Percentiles rank a stretch among this genome's conserved stretches.
phyloP scores from a whole-genome alignment of 2,797 vertebrate species.

The Triplophysa yarkandensis region DNA sequence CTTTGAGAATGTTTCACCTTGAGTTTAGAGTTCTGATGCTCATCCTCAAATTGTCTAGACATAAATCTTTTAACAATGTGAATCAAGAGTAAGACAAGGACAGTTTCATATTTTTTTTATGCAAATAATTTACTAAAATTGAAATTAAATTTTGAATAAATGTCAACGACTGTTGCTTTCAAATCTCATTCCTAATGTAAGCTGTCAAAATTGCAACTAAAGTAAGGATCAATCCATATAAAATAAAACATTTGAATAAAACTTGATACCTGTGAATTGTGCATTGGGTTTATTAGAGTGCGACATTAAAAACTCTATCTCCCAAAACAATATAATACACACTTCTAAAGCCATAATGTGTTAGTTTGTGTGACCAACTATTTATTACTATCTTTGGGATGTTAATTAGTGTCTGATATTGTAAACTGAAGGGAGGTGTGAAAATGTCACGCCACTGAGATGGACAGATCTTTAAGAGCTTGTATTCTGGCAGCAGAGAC shows the following conservation, averaged over 20 bases:
- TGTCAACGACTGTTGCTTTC: background rate
- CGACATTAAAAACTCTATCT: background rate
- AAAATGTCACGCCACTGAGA: constrained; percentile 11
- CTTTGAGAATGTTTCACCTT: too few relatives aligned
- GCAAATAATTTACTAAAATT: background rate
- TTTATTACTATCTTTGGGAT: background rate
- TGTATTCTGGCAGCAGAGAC: constrained; percentile 16
- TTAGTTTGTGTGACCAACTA: background rate
- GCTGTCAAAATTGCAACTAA: background rate
- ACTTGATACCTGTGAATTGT: background rate
- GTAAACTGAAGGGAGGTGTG: background rate
- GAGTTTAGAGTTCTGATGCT: background rate
- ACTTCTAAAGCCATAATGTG: background rate
- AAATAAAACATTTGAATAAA: background rate
- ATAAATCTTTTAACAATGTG: background rate
- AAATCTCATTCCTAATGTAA: background rate
- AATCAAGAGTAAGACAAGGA: background rate
- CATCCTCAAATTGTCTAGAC: background rate
- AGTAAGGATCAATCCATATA: background rate
- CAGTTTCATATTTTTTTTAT: background rate
- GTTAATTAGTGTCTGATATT: background rate
- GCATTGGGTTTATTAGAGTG: background rate
- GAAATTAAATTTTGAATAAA: background rate
- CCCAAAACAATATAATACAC: background rate
- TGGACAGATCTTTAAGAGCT: constrained; percentile 10